phyloP scores from a whole-genome alignment of 1,140 invertebrate species.

The Wiebesia pumilae region DNA sequence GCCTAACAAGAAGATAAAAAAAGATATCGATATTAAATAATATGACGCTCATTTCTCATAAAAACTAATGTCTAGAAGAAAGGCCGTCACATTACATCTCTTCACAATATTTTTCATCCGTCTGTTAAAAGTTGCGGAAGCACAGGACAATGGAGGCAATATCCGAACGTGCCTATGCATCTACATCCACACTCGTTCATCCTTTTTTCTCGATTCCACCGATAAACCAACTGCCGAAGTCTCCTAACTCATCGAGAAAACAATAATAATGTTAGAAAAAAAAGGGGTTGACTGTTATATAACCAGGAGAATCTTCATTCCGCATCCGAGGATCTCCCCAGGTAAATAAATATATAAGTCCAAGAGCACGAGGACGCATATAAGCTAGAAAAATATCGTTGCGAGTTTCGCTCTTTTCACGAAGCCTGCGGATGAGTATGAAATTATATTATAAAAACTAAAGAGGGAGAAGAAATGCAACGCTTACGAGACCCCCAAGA shows the following conservation, averaged over 20 bases:
- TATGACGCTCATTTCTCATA: not conserved
- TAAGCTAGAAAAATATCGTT: slow-evolving; percentile 58
- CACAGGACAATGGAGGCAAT: not conserved
- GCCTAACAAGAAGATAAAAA: not conserved
- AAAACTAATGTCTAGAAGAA: not conserved
- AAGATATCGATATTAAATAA: not conserved
- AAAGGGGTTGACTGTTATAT: slow-evolving; percentile 43
- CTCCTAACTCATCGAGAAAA: not conserved
- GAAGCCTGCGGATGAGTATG: slow-evolving; percentile 56
- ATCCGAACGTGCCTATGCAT: slow-evolving; percentile 33
- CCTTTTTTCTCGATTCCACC: slow-evolving; percentile 31
- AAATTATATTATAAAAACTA: slow-evolving; percentile 14
- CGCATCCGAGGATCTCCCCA: slow-evolving; percentile 59
- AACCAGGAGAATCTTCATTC: slow-evolving; percentile 57
- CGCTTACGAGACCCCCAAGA: slow-evolving; percentile 60
- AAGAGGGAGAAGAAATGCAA: not conserved
- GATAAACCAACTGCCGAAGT: slow-evolving; percentile 44
- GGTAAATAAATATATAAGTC: slow-evolving; percentile 11
- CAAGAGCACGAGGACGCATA: slow-evolving; percentile 65
- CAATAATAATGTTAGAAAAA: slow-evolving; percentile 5
- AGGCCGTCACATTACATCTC: not conserved
- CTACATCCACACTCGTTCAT: not conserved
- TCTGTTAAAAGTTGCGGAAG: slow-evolving; percentile 24
- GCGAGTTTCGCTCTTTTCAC: not conserved
- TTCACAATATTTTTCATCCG: slow-evolving; percentile 39